Evolutionary conservation across 2,113 vertebrate species (phyloP), one percentile per base, ranked within the genome.

Genomic region (Lipophrys pholis): DNA sequence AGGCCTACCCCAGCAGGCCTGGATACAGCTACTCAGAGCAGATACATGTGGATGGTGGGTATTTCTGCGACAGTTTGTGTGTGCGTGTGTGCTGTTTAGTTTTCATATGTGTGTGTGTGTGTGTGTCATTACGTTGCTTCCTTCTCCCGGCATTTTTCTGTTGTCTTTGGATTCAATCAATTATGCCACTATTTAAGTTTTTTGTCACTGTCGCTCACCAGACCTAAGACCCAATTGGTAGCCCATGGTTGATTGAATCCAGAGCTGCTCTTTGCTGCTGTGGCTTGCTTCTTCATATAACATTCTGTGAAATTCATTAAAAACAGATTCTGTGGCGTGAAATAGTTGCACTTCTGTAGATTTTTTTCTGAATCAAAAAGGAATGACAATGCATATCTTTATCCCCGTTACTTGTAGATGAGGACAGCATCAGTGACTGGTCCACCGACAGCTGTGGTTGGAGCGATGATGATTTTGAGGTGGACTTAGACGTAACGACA

Each of bases 391-490:
- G 11, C 12, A 39, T 57, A 0, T 59, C 39, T 65, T 38, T 64
- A 8, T 56, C 3, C 2, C 36, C 30, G 21, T 81, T 66, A 1
- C 68, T 30, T 39, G 39, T 91, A 99, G 97, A 98, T 69, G 97
- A 97, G 38, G 97, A 97, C 30, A 96, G 95, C 56, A 56, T 96
- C 67, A 96, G 95, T 51, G 96, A 98, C 71, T 98, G 96, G 52
- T 99, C 97, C 54, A 88, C 95, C 5, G 97, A 98, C 69, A 99
- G 96, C 86, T 94, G 97, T 82, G 94, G 95, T 14, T 98, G 97
- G 97, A 99, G 96, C 0, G 97, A 98, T 0, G 96, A 99, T 4
- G 97, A 98, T 75, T 94, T 91, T 53, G 94, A 94, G 57, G 92
- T 91, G 73, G 96, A 99, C 45, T 73, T 97, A 4, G 96, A 97